Conservation (phyloP, 1,140 invertebrate genomes). For the Maconellicoccus hirsutus region DNA sequence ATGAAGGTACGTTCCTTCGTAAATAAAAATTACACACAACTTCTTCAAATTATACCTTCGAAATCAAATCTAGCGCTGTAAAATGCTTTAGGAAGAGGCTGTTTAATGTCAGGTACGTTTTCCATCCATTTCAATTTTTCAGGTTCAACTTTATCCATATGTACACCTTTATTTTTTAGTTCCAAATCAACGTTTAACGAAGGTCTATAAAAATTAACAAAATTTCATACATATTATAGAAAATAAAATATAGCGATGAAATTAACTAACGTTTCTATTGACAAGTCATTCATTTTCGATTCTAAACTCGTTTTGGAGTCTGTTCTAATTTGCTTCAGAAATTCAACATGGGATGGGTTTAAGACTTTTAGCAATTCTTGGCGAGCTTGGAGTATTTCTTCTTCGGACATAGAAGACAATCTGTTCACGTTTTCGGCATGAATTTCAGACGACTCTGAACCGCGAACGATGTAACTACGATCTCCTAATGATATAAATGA, state of each 20-base stretch:
- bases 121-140: constrained; percentile 79
- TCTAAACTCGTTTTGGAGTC: constrained; percentile 29
- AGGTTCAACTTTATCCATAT: constrained; percentile 68
- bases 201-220: not conserved
- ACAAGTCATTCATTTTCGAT: constrained; percentile 27
- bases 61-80: constrained; percentile 60
- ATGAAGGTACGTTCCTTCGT: too few species aligned
- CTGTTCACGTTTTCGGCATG: constrained; percentile 59
- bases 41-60: constrained; percentile 36
- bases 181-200: not conserved
- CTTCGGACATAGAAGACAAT: constrained; percentile 52
- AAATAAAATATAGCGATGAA: too few species aligned
- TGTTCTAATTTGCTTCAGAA: constrained; percentile 47
- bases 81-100: constrained; percentile 36
- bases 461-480: constrained; percentile 42
- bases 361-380: constrained; percentile 49
- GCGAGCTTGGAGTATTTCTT: constrained; percentile 64
- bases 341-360: constrained; percentile 52
- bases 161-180: constrained; percentile 51
- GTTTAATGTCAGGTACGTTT: constrained; percentile 40
- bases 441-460: constrained; percentile 46
- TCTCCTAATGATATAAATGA: constrained; percentile 28
- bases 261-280: constrained; percentile 28
- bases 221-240: constrained; percentile 31
- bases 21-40: constrained; percentile 8